Base-by-base conservation (phyloP, 92 coral and sea anemone genomes). In the Isaurus tuberculatus region DNA sequence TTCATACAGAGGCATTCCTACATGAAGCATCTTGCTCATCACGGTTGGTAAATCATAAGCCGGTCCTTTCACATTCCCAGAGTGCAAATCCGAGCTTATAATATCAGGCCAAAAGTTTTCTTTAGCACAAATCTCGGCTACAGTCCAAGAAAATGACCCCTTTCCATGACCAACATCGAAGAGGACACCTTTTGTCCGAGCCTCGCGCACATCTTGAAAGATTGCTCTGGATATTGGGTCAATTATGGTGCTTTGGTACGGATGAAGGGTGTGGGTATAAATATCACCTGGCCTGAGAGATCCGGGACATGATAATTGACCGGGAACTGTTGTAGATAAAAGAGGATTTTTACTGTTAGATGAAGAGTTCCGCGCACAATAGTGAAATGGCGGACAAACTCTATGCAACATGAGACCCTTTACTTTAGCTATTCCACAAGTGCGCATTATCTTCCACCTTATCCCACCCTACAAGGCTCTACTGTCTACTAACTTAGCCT, bases 111-210 rank as follows among this genome's bases (percentile, higher is more conserved):
- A 93, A 81, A 95, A 93, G 33, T 89, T 84, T 75, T 95, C 91
- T 44, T 81, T 73, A 5, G 93, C 90, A 87, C 97, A 92, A 65
- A 83, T 90, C 81, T 95, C 98, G 51, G 97, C 93, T 5, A 95
- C 97, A 27, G 91, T 86, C 98, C 98, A 95, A 4, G 94, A 92
- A 79, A 95, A 95, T 1, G 98, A 91, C 1, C 98, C 98, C 55
- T 63, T 70, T 32, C 98, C 98, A 67, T 95, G 98, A 13, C 98
- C 98, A 42, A 95, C 79, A 65, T 93, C 98, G 87, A 94, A 94
- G 40, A 90, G 83, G 17, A 94, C 90, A 66, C 98, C 98, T 43
- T 90, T 37, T 51, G 73, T 81, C 3, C 89, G 91, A 44, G 97
- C 94, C 40, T 63, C 22, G 61, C 72, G 91, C 11, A 90, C 92